Evolutionary conservation across 2,888 invertebrate species (phyloP).

Genomic region (Drosophila cracens): DNA sequence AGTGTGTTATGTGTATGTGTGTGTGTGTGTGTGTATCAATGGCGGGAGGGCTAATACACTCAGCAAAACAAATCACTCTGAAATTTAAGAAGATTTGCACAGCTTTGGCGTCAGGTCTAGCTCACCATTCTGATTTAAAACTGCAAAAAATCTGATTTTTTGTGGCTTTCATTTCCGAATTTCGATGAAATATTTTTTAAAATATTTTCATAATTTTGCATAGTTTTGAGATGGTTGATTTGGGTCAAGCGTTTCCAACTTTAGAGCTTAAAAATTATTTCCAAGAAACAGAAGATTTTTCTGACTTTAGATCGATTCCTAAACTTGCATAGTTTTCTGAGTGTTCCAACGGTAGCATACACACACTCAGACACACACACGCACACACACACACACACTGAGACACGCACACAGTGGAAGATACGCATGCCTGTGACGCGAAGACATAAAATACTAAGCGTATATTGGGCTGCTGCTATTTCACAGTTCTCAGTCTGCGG

Average conservation of each 20-base stretch:
- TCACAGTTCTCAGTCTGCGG: slow-evolving; percentile 21
- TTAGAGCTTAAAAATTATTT: neutral
- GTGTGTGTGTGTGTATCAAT: neutral
- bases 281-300: neutral
- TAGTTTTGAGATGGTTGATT: neutral
- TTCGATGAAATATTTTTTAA: neutral
- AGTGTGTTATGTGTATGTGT: slow-evolving; percentile 9
- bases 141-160: neutral
- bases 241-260: neutral
- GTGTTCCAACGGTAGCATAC: slow-evolving; percentile 22
- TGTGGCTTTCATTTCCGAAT: neutral
- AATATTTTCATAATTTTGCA: neutral
- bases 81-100: neutral
- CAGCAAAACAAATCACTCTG: neutral
- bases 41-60: neutral
- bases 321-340: neutral
- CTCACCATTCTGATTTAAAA: neutral
- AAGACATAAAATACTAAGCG: slow-evolving; percentile 50
- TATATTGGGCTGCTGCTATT: slow-evolving; percentile 44
- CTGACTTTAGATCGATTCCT: neutral
- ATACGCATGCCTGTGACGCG: slow-evolving; percentile 5
- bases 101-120: neutral
- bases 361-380: neutral
- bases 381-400: slow-evolving; percentile 3
- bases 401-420: slow-evolving; percentile 3